Base-by-base conservation (phyloP, 2,797 vertebrate species). In the Taeniopygia guttata region DNA sequence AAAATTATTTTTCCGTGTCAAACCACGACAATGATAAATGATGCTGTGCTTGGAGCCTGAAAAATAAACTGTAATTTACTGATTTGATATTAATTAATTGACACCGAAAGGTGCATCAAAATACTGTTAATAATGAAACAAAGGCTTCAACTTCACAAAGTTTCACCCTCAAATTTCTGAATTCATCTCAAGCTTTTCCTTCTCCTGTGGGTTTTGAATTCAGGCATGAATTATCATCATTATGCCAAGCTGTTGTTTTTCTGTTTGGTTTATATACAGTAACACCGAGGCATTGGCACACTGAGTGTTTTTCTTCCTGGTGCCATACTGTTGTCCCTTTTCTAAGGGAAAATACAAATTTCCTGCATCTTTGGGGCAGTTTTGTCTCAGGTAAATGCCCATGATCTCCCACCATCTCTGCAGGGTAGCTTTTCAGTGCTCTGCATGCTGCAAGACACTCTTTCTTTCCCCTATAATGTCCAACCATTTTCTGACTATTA, bases 201-300 rank as follows among this genome's bases (percentile, higher is more conserved):
- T 9, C 15, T 42, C 8, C 10, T 21, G 5, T 40, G 25, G 21
- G 26, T 25, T 85, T 91, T 76, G 60, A 26, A 22, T 64, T 88
- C 48, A 63, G 40, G 7, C 23, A 2, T 16, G n/a, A 83, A 58
- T 59, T 48, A 19, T 23, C 23, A 17, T 69, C 48, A 34, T 69
- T 63, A 27, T 36, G 25, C 16, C 51, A 64, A 25, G 22, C 40
- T 5, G 1, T 13, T 4, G 0, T 16, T 79, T 5, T 22, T 83
- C 16, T 60, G 2, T 52, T 59, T 55, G 34, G 19, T 59, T 83
- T 48, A 5, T 13, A 5, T 23, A 9, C 21, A 13, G 17, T 43
- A 21, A n/a, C n/a, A 43, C 20, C 0, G 2, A 52, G 1, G 1
- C 30, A 12, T 23, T 9, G 8, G 19, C 32, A 46, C 21, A 17